A percentile compares a stretch with the other conserved stretches of the same genome.
Conservation (phyloP, 1,140 invertebrate genomes). For the Eupristina koningsbergeri region DNA sequence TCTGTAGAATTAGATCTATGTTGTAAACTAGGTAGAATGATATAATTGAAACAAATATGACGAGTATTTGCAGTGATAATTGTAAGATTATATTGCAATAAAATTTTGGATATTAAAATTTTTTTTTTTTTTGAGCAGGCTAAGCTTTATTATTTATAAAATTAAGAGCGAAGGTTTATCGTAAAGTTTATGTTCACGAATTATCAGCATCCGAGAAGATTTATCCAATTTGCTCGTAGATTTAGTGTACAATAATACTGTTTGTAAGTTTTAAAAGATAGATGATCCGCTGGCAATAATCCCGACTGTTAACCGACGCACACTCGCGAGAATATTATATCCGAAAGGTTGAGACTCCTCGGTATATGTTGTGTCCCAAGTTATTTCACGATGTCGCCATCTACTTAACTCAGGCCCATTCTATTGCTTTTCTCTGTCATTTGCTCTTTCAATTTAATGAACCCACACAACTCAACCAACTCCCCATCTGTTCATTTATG, state of each 20-base stretch:
- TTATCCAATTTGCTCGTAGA: background rate
- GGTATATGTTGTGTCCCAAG: background rate
- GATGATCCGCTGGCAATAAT: background rate
- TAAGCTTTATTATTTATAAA: background rate
- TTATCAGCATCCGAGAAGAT: background rate
- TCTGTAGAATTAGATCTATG: background rate
- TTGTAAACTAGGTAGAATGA: too few species aligned
- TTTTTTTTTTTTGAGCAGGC: background rate
- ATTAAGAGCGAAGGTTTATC: background rate
- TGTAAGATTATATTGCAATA: too few species aligned
- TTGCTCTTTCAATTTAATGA: background rate
- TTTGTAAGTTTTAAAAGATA: background rate
- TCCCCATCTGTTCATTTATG: background rate
- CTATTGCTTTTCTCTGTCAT: background rate
- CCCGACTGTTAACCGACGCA: constrained; percentile 30
- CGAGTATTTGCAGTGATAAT: background rate
- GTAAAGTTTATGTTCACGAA: background rate
- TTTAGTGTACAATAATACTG: constrained; percentile 8
- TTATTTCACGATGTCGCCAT: constrained; percentile 45
- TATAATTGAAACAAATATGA: background rate
- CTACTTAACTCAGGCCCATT: constrained; percentile 14
- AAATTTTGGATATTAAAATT: too few species aligned
- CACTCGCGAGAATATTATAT: constrained; percentile 33
- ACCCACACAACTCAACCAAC: too few species aligned
- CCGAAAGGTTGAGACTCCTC: background rate